Evolutionary conservation across 2,797 vertebrate species (phyloP), one percentile per base, ranked within the genome.

Genomic region (Phrynocephalus guinanensis): DNA sequence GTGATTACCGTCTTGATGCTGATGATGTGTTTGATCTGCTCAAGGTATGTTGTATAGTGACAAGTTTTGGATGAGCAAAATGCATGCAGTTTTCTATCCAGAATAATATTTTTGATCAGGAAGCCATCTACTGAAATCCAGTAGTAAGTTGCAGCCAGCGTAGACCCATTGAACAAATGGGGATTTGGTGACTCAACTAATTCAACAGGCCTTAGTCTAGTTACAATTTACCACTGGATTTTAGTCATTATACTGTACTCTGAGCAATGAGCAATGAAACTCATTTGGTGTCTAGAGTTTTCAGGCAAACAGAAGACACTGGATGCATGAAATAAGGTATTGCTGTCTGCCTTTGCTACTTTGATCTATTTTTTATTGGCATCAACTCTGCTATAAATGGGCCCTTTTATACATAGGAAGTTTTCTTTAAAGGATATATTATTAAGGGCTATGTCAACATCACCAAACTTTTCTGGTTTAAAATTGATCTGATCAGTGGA

Each of bases 1-100:
- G 99, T 0, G 99, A 99, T 92, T 99, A 99, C 92, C 98, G 99
- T 10, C 97, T 99, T 10, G 99, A 99, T 15, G 99, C 99, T 2
- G 99, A 98, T 0, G 99, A 99, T 72, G 99, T 99, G 93, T 99
- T 99, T 1, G 98, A 99, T 92, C 97, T 99, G 86, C 98, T 99
- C 68, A 99, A 99, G 98, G 99, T 99, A 96, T 52, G 86, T 93
- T 93, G 88, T 79, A 56, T n/a, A 7, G 76, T 1, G 1, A 11
- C 22, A 16, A 18, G 6, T 33, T 16, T 52, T 63, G 60, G 60
- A 63, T 63, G 20, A 20, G 5, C 60, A 63, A 63, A 13, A 63
- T 63, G 18, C 5, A 63, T 63, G 60, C 18, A 13, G 20, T 63
- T 63, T 20, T 63, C 60, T 63, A 63, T 63, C 60, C 60, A 63